Evolutionary conservation across 2,888 invertebrate genomes (phyloP), one percentile per base, ranked within the genome.

Genomic region (Rhagophthalmus giganteus): DNA sequence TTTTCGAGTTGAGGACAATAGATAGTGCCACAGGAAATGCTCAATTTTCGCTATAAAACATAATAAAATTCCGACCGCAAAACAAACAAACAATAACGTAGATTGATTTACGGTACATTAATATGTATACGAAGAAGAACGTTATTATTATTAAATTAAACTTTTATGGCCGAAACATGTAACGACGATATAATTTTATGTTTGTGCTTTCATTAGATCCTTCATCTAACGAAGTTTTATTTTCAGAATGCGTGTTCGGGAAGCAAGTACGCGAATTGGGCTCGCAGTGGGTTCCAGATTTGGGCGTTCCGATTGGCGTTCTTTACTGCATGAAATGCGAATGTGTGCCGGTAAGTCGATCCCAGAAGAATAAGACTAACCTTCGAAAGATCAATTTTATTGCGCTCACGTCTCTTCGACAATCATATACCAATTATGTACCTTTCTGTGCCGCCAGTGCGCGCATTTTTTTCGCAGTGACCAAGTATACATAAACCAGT

Each of bases 281-380:
- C 42, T 88, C 93, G 38, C 86, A 87, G 64, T 96, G 95, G 94
- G 90, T 87, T 69, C 94, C 95, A 38, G 91, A 93, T 74, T 79
- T 96, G 61, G 94, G 94, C 46, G 90, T 91, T 42, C 94, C 95
- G 10, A 93, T 94, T 73, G 95, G 94, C 55, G 86, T 93, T 59
- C 90, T 94, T 86, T 90, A 90, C 78, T 96, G 95, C 83, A 91
- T 95, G 78, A 88, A 87, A 80, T 96, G 95, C 80, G 90, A 93
- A 81, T 95, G 95, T 79, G 83, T 91, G 69, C 85, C 89, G 83
- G 95, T 95, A 84, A 88, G 93, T 88, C 74, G 30, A 55, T 41
- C 39, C 39, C 24, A 38, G 33, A 39, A 41, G 38, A 42, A 46
- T 32, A 48, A 42, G 40, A 46, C n/a, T 46, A 57, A 50, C 56